Base-by-base conservation (phyloP, 2,888 invertebrate species). In the Nysson spinosus region DNA sequence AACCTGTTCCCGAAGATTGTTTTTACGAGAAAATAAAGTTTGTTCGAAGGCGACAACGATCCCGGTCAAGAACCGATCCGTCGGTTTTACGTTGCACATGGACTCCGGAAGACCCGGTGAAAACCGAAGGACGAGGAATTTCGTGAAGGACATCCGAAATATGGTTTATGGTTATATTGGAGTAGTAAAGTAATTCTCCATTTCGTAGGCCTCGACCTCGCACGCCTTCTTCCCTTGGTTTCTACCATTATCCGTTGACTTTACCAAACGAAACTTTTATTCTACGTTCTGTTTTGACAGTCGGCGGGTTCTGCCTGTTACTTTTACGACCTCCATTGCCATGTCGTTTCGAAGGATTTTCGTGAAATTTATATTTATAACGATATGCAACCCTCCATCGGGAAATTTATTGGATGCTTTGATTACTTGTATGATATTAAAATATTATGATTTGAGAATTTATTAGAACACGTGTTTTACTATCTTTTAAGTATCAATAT, bases 261-360 rank as follows among this genome's bases (percentile, higher is more conserved):
- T 42, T 30, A 54, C 46, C 47, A 44, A 30, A 40, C 32, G 46
- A 63, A 69, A 69, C 60, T 73, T 80, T 80, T 78, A 75, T 76
- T 55, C 44, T 24, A 5, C 52, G 57, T 42, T 20, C 30, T 85
- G 84, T 85, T 85, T 85, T 85, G 85, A 85, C 85, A 85, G 78
- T 75, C 81, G 63, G 82, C 78, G 85, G 84, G 83, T 84, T 85
- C 75, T 81, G 82, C 77, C 72, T 82, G 74, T 84, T 82, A 84
- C 72, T 81, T 83, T 82, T 81, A 83, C 72, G 78, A 79, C 69
- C 61, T 24, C 7, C 30, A 14, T 12, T n/a, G 26, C 44, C 28
- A 14, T 4, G 34, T 11, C 28, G 19, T 6, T 7, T 19, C 7
- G 9, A 9, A 14, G 1, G 2, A 11, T 16, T 24, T n/a, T 22